Conservation (phyloP, 1,140 invertebrate genomes). For the Pseudobourletiella spinata region DNA sequence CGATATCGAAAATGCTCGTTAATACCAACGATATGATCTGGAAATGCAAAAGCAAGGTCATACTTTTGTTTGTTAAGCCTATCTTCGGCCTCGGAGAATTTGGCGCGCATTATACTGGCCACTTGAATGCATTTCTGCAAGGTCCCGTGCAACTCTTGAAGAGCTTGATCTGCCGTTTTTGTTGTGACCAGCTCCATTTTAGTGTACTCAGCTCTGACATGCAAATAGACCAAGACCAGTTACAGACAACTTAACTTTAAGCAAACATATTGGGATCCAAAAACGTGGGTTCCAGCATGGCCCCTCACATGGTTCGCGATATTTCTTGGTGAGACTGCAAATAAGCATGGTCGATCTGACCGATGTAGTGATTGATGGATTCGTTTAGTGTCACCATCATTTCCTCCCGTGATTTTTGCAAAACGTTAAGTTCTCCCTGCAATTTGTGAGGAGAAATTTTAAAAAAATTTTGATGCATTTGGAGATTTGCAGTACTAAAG, state of each 20-base stretch:
- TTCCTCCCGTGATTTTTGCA: not conserved
- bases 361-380: constrained; percentile 7
- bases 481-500: not conserved
- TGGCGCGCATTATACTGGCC: constrained; percentile 9
- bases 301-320: not conserved
- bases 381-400: constrained; percentile 8
- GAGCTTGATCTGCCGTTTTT: constrained; percentile 5
- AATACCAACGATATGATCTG: not conserved
- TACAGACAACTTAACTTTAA: not conserved
- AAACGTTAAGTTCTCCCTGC: not conserved
- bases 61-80: constrained; percentile 4
- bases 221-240: not conserved
- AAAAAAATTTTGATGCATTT: constrained; percentile 6
- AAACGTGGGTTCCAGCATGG: not conserved
- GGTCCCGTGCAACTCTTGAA: constrained; percentile 1
- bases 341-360: constrained; percentile 10
- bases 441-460: not conserved
- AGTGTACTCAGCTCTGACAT: constrained; percentile 2
- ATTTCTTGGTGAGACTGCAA: constrained; percentile 4
- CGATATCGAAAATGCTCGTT: not conserved
- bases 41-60: not conserved
- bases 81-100: not conserved
- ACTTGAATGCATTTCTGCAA: not conserved
- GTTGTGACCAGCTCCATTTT: constrained; percentile 11
- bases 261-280: not conserved